Conservation (phyloP, 1,140 invertebrate species). For the Drosophila sp. region DNA sequence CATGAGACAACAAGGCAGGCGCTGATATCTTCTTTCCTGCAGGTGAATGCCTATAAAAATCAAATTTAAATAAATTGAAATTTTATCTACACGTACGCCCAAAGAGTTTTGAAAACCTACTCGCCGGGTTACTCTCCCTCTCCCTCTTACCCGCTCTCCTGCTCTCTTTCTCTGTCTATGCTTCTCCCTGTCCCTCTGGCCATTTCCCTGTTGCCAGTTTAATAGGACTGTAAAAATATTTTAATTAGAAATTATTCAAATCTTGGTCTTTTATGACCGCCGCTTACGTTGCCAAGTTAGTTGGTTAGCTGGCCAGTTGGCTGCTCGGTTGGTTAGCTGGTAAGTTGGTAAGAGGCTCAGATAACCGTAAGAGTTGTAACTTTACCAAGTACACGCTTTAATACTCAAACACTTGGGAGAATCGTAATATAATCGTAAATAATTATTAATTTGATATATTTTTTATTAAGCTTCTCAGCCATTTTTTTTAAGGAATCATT, state of each 20-base stretch:
- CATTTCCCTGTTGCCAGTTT: slow-evolving; percentile 12
- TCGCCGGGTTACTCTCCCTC: slow-evolving; percentile 5
- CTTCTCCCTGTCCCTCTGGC: background rate
- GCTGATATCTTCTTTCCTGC: slow-evolving; percentile 50
- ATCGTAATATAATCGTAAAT: background rate
- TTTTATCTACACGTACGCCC: slow-evolving; percentile 62
- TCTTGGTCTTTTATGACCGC: slow-evolving; percentile 47
- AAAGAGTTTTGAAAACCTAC: slow-evolving; percentile 44
- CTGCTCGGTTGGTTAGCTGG: background rate
- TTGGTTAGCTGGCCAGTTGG: slow-evolving; percentile 14
- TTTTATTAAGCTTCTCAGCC: no score
- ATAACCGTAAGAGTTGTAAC: background rate
- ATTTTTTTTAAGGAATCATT: no score
- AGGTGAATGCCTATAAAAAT: slow-evolving; percentile 69
- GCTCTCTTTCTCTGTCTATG: background rate
- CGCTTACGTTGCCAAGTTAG: slow-evolving; percentile 4
- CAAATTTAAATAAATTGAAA: slow-evolving; percentile 75
- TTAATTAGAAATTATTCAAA: slow-evolving; percentile 76
- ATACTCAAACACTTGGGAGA: no score
- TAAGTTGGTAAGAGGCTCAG: background rate
- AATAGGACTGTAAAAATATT: slow-evolving; percentile 60
- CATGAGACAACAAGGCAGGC: slow-evolving; percentile 45
- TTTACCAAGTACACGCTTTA: background rate
- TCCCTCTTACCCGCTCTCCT: no score
- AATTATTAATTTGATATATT: background rate